These are phyloP conservation scores for Nannoperca australis DNA, from an alignment of 2,797 vertebrate species.

Conservation along the genomic window DNA sequence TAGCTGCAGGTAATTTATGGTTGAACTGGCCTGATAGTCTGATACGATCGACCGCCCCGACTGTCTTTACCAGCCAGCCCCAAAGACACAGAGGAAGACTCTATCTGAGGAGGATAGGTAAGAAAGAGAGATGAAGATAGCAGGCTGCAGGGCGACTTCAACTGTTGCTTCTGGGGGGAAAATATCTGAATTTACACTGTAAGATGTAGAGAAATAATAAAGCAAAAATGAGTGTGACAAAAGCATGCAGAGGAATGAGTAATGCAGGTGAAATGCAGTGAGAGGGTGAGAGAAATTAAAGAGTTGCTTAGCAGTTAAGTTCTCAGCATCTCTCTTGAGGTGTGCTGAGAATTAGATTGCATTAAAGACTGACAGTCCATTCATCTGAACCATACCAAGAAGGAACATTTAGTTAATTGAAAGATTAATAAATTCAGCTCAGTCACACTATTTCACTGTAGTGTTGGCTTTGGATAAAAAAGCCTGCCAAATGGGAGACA, in stretches of 20 bases:
- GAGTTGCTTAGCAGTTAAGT: conserved; percentile 88
- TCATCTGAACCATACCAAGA: conserved; percentile 94
- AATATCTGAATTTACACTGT: conserved; percentile 20
- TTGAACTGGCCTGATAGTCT: conserved; percentile 81
- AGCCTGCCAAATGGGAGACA: conserved; percentile 76
- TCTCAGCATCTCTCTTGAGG: conserved; percentile 88
- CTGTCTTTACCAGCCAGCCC: conserved; percentile 74
- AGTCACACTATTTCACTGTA: conserved; percentile 98
- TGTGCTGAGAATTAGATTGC: conserved; percentile 94
- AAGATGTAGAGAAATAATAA: conserved; percentile 51
- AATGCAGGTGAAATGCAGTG: conserved; percentile 62
- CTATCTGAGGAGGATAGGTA: conserved; percentile 48
- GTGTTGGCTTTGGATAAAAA: conserved; percentile 84
- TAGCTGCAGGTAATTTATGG: conserved; percentile 85
- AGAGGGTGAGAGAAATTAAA: conserved; percentile 65
- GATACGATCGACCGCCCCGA: conserved; percentile 79
- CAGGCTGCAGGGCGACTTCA: conserved; percentile 13
- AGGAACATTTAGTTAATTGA: conserved; percentile 99
- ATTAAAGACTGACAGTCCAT: conserved; percentile 98
- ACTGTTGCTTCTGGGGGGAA: conserved; percentile 31
- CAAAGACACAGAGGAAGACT: conserved; percentile 76
- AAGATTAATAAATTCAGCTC: conserved; percentile 99
- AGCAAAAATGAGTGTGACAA: conserved; percentile 51
- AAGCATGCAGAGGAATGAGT: conserved; percentile 60
- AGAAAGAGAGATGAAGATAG: conserved; percentile 32